These are phyloP conservation scores for Stramonita haemastoma DNA, from an alignment of 2,888 invertebrate species.

Conservation along the genomic window DNA sequence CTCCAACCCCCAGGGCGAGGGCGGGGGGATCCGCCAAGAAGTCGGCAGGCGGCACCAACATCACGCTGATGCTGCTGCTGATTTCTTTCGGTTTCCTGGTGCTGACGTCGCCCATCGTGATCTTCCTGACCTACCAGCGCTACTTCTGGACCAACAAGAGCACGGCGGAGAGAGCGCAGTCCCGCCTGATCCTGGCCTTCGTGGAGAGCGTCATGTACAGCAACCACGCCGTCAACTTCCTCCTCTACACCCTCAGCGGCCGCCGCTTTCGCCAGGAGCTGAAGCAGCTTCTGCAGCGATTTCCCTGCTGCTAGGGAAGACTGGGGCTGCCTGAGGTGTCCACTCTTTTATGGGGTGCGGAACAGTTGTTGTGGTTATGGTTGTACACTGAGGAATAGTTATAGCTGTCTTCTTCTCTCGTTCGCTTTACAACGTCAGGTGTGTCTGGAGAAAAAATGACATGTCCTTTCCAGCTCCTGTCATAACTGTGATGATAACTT, in stretches of 20 bases:
- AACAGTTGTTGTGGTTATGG: no score
- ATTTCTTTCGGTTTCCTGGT: slow-evolving; percentile 48
- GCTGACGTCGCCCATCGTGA: slow-evolving; percentile 45
- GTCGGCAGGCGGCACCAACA: slow-evolving; percentile 26
- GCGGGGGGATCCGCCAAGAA: neutral
- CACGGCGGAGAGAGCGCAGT: slow-evolving; percentile 34
- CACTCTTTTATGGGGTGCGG: no score
- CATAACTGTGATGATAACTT: no score
- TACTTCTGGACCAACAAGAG: slow-evolving; percentile 37
- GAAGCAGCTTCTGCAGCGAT: no score
- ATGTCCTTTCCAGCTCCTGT: no score
- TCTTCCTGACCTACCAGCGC: slow-evolving; percentile 41
- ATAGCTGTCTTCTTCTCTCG: no score
- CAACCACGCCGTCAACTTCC: slow-evolving; percentile 50
- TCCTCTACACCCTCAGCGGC: slow-evolving; percentile 49
- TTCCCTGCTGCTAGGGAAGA: no score
- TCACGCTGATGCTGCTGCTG: slow-evolving; percentile 47
- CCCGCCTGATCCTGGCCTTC: slow-evolving; percentile 43
- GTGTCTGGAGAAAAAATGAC: no score
- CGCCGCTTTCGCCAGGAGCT: slow-evolving; percentile 45
- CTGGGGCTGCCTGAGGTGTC: no score
- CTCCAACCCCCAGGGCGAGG: no score
- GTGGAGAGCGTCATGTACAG: slow-evolving; percentile 52
- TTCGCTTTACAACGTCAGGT: no score
- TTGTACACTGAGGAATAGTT: no score